Conservation (phyloP, 64 coral and sea anemone genomes). For the Stylophora pistillata region DNA sequence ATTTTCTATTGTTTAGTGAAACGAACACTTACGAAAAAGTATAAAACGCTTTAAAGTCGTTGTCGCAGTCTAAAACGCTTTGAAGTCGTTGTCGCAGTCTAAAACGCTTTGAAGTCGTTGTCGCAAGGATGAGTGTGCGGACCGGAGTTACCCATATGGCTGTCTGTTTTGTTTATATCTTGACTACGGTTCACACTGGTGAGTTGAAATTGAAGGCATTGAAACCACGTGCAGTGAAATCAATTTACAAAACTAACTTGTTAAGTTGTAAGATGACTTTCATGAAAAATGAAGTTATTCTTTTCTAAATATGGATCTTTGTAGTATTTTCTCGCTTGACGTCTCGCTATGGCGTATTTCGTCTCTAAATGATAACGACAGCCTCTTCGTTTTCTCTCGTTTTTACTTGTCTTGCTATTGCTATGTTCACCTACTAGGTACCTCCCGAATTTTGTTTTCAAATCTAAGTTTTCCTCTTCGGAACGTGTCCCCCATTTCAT, state of each 20-base stretch:
- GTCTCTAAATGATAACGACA: neutral
- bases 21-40: neutral
- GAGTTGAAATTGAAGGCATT: too few relatives aligned
- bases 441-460: neutral
- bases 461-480: neutral
- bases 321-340: neutral
- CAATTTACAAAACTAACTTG: neutral
- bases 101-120: too few relatives aligned
- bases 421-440: neutral
- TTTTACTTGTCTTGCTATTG: neutral
- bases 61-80: too few relatives aligned
- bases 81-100: too few relatives aligned
- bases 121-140: too few relatives aligned
- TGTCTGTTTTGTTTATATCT: too few relatives aligned
- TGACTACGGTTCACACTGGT: too few relatives aligned
- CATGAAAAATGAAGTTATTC: neutral
- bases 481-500: neutral
- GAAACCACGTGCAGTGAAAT: neutral
- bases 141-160: too few relatives aligned
- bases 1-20: neutral
- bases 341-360: neutral
- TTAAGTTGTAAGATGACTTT: neutral
- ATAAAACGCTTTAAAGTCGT: neutral
- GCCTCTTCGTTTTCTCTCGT: neutral
- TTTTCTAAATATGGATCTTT: neutral